These are phyloP conservation scores for Drosophila falleni DNA, from an alignment of 2,888 invertebrate species.

Conservation along the genomic window DNA sequence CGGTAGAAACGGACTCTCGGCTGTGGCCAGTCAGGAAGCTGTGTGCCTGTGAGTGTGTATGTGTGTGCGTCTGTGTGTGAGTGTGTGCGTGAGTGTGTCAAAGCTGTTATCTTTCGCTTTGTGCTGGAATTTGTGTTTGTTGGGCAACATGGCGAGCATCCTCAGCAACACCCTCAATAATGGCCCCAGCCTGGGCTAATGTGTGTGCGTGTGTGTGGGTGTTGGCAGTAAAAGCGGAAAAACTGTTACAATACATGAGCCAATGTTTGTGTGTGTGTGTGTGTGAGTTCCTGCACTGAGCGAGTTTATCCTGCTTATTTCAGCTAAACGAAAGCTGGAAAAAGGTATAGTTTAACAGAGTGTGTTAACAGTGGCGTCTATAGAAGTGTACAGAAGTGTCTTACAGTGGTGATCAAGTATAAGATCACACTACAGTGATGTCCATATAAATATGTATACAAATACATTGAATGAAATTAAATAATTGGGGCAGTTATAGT, in stretches of 20 bases:
- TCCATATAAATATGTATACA: no score
- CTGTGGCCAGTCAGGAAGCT: slow-evolving; percentile 47
- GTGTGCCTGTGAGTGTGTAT: slow-evolving; percentile 11
- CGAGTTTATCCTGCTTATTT: not conserved
- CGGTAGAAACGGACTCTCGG: slow-evolving; percentile 5
- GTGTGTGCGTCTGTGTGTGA: not conserved
- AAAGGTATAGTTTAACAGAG: no score
- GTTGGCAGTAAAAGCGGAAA: slow-evolving; percentile 57
- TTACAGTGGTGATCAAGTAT: not conserved
- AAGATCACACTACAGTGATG: not conserved
- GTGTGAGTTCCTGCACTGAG: slow-evolving; percentile 41
- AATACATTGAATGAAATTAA: no score
- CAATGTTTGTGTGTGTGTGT: slow-evolving; percentile 28
- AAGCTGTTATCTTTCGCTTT: slow-evolving; percentile 70
- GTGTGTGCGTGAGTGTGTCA: slow-evolving; percentile 41
- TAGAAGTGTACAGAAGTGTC: not conserved
- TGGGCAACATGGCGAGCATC: slow-evolving; percentile 77
- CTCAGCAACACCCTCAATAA: slow-evolving; percentile 77
- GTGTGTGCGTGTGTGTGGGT: slow-evolving; percentile 36
- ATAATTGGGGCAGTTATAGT: no score
- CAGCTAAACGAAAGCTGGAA: not conserved
- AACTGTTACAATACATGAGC: slow-evolving; percentile 56
- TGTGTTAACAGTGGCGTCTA: not conserved
- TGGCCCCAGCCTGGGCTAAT: slow-evolving; percentile 54
- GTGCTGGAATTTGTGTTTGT: slow-evolving; percentile 79